Base-by-base conservation (phyloP, 2,888 invertebrate species). In the Serripes groenlandicus region DNA sequence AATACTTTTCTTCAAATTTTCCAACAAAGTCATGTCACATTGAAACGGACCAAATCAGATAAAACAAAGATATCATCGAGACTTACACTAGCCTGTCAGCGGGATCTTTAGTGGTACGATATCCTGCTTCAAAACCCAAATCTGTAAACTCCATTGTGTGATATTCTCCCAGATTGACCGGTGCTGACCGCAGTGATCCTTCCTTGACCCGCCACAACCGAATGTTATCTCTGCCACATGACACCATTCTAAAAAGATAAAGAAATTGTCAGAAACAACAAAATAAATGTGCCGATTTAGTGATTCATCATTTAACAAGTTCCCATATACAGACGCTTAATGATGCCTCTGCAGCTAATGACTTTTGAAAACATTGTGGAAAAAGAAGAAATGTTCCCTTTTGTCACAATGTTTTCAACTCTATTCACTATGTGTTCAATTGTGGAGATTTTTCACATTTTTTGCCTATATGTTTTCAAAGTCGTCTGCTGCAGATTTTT, bases 131-230 rank as follows among this genome's bases (percentile, higher is more conserved):
- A 83, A 94, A 94, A 70, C 91, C 92, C 71, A 93, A 87, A 82
- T 94, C 94, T 15, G 94, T 93, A 82, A 94, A 94, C 85, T 94
- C 94, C 91, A 94, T 93, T 21, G 81, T 81, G 84, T 93, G 93
- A 84, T 94, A 92, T 78, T 94, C 93, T 26, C 91, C 93, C 11
- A 94, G 86, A 75, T 91, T 92, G 30, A 94, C 92, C 7, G 94
- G 93, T 4, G 93, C 93, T 72, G 94, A 94, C 64, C 94, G 78
- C 78, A 94, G 87, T 3, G 91, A 88, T 26, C 93, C 93, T 72
- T 94, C 94, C 80, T 93, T 94, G 34, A 94, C 90, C n/a, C 94
- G 85, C 94, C 94, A 94, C 69, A 94, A 80, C 21, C 94, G 90
- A 1, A 94, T 86, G 83, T 94, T 94, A 86, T 94, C 94, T 56